Evolutionary conservation across 2,888 invertebrate genomes (phyloP), one percentile per base, ranked within the genome.

Genomic region (Anoplius nigerrimus): DNA sequence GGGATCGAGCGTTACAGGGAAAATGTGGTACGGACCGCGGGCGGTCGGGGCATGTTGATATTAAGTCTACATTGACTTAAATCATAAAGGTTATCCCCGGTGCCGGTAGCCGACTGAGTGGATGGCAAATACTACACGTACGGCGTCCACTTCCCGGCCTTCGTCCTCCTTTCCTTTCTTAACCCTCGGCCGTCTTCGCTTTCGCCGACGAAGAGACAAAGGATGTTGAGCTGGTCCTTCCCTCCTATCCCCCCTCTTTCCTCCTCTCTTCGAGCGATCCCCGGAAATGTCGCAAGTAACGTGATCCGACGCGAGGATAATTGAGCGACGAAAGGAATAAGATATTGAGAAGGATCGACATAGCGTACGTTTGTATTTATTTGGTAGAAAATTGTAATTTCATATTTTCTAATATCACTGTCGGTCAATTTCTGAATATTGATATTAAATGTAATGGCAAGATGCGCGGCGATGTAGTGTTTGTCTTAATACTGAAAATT

Each of bases 61-160:
- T 71, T 72, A 66, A 66, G 75, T 78, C 78, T 78, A 69, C 66
- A 73, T 78, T 78, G 71, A 78, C 75, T 75, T 64, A 75, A 78
- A 73, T 78, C 72, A 73, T 78, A 78, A 78, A 73, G 69, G 72
- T 67, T 75, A 71, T 66, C 59, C 57, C 57, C 59, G 20, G 45
- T 45, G 45, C 63, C 65, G 67, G 67, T 62, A 58, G 48, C 48
- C 48, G 62, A 65, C 66, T 54, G 66, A 77, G 76, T 71, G 76
- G 59, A 72, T 59, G 53, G 66, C 74, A 77, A 77, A 76, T 72
- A 76, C 71, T 55, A 59, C 58, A 58, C 62, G 62, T 60, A 61
- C 73, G 45, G 43, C 42, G 70, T 74, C 69, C 62, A 69, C 62
- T 66, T 63, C 56, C 66, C 61, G 54, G 54, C 46, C 52, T 57